Percentiles rank a stretch among this genome's conserved stretches.
Conservation (phyloP, 2,797 vertebrate species). For the Oryzias sinensis region DNA sequence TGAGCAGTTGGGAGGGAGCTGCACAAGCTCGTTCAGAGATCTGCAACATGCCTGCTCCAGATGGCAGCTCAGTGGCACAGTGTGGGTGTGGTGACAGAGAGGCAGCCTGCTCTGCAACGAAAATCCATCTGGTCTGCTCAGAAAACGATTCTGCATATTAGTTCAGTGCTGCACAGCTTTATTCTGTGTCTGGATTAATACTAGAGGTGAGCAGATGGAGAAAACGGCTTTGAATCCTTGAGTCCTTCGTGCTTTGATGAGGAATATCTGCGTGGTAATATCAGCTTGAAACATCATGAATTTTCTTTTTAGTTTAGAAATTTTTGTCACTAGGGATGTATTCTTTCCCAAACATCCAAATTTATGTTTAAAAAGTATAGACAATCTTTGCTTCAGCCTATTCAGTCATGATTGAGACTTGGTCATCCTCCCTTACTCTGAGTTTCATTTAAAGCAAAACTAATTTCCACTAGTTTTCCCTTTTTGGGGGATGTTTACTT, state of each 20-base stretch:
- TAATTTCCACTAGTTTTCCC: neutral
- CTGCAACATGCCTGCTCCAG: constrained; percentile 46
- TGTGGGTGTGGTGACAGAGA: constrained; percentile 25
- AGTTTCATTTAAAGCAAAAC: neutral
- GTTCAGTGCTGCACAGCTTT: constrained; percentile 14
- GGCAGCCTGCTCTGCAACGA: constrained; percentile 31
- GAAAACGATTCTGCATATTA: constrained; percentile 27
- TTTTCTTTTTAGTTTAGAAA: neutral
- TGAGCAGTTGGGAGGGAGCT: constrained; percentile 32
- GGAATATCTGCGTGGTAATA: too few species aligned
- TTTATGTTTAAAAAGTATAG: too few species aligned
- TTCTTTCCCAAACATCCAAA: too few species aligned
- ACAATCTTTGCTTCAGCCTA: neutral
- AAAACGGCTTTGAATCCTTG: constrained; percentile 8
- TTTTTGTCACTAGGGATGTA: neutral
- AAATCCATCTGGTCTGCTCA: constrained; percentile 57
- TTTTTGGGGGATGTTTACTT: neutral
- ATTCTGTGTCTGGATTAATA: constrained; percentile 24
- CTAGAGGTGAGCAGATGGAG: constrained; percentile 25
- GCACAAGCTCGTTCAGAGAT: constrained; percentile 15
- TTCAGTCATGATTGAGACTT: neutral
- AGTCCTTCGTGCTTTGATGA: neutral
- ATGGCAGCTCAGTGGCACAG: constrained; percentile 50
- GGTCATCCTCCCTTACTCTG: neutral
- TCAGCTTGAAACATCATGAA: neutral